A percentile compares a stretch with the other conserved stretches of the same genome.
Conservation (phyloP, 2,888 invertebrate genomes). For the Cecidostiba fungosa region DNA sequence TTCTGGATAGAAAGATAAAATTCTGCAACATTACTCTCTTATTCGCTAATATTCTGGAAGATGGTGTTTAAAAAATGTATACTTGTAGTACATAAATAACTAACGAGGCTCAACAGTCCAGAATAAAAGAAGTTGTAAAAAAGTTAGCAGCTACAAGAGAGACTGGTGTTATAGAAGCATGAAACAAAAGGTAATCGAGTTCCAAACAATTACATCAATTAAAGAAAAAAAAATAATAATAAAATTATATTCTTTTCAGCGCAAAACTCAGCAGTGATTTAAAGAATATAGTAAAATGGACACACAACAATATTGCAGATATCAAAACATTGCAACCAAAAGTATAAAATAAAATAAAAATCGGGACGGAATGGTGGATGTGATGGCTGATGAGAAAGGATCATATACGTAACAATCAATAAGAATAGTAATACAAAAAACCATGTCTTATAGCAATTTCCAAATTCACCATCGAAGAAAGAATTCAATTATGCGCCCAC, state of each 20-base stretch:
- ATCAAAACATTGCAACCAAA: constrained; percentile 49
- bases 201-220: background rate
- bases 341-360: constrained; percentile 38
- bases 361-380: background rate
- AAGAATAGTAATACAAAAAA: background rate
- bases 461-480: constrained; percentile 54
- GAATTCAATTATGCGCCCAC: constrained; percentile 25
- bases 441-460: constrained; percentile 49
- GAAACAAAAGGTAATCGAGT: background rate
- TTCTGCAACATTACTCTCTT: constrained; percentile 14
- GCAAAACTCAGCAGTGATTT: background rate
- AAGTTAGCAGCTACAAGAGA: constrained; percentile 16
- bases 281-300: background rate
- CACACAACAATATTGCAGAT: background rate
- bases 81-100: too few species aligned
- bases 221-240: background rate
- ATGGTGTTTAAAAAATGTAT: background rate
- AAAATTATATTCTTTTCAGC: background rate
- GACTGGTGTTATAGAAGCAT: background rate
- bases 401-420: background rate
- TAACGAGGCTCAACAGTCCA: background rate
- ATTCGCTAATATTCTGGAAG: constrained; percentile 9
- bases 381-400: background rate
- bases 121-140: constrained; percentile 26
- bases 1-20: background rate